Conservation (phyloP, 2,888 invertebrate species). For the Zaprionus bogoriensis region DNA sequence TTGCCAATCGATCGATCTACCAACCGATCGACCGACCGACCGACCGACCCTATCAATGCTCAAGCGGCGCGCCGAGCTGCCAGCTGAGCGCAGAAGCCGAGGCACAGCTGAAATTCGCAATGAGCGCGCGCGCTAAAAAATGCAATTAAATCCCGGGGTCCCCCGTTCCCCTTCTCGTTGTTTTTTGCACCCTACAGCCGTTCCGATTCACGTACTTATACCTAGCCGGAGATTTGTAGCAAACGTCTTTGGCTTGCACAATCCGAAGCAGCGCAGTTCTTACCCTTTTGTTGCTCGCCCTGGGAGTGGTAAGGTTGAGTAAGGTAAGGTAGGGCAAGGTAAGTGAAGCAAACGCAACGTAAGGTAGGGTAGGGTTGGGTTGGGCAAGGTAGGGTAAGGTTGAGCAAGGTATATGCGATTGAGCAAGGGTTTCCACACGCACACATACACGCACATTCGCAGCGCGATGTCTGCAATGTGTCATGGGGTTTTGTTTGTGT, state of each 20-base stretch:
- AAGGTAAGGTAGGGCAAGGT: conserved; percentile 30
- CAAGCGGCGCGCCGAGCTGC: conserved; percentile 23
- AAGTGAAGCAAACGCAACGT: conserved; percentile 15
- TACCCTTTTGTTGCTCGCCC: conserved; percentile 49
- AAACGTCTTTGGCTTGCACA: conserved; percentile 60
- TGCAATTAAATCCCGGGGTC: conserved; percentile 69
- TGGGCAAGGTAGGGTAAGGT: conserved; percentile 28
- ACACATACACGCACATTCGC: no score
- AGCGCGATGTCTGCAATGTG: no score
- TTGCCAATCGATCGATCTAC: conserved; percentile 45
- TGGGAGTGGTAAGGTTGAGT: conserved; percentile 52
- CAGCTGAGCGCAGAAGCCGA: conserved; percentile 43
- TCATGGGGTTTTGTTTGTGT: conserved; percentile 81
- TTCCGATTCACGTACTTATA: conserved; percentile 41
- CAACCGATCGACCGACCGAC: conserved; percentile 21
- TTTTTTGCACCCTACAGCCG: conserved; percentile 30
- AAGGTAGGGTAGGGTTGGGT: conserved; percentile 38
- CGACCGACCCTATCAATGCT: conserved; percentile 40
- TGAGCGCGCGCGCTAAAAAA: conserved; percentile 75
- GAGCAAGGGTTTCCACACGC: conserved; percentile 38
- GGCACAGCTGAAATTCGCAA: conserved; percentile 73
- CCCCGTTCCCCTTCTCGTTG: conserved; percentile 13
- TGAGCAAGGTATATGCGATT: conserved; percentile 27
- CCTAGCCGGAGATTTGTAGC: conserved; percentile 66
- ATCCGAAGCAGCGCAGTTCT: conserved; percentile 34